Conservation (phyloP, 2,797 vertebrate species). For the Catostomus latipinnis region DNA sequence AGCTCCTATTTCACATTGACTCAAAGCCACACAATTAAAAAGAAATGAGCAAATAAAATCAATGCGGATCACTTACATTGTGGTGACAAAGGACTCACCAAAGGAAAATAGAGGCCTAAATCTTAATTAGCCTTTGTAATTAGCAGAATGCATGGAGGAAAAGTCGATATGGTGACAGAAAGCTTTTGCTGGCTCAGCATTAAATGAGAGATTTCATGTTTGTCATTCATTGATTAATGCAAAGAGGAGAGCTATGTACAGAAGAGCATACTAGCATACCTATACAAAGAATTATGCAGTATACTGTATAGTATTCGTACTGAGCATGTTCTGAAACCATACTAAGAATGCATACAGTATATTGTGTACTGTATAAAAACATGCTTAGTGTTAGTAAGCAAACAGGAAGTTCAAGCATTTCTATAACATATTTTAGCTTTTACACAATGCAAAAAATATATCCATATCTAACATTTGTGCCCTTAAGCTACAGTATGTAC, state of each 20-base stretch:
- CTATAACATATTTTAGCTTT: not conserved
- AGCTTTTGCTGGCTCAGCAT: slow-evolving; percentile 16
- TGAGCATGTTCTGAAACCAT: no score
- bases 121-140: slow-evolving; percentile 73
- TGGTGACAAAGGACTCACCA: slow-evolving; percentile 75
- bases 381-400: not conserved
- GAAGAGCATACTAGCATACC: not conserved
- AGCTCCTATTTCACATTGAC: slow-evolving; percentile 73
- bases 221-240: slow-evolving; percentile 11
- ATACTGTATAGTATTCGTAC: no score
- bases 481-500: not conserved
- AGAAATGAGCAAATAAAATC: slow-evolving; percentile 81
- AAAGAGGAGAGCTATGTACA: not conserved
- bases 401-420: not conserved
- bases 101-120: slow-evolving; percentile 71
- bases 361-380: no score
- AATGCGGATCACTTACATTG: slow-evolving; percentile 76
- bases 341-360: no score
- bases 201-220: slow-evolving; percentile 23
- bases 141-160: slow-evolving; percentile 26
- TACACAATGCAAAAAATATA: not conserved
- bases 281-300: not conserved
- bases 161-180: slow-evolving; percentile 13
- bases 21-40: slow-evolving; percentile 77
- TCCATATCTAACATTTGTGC: not conserved